These are phyloP conservation scores for Cinclus mexicanus DNA, from an alignment of 2,113 vertebrate species.

Conservation along the genomic window DNA sequence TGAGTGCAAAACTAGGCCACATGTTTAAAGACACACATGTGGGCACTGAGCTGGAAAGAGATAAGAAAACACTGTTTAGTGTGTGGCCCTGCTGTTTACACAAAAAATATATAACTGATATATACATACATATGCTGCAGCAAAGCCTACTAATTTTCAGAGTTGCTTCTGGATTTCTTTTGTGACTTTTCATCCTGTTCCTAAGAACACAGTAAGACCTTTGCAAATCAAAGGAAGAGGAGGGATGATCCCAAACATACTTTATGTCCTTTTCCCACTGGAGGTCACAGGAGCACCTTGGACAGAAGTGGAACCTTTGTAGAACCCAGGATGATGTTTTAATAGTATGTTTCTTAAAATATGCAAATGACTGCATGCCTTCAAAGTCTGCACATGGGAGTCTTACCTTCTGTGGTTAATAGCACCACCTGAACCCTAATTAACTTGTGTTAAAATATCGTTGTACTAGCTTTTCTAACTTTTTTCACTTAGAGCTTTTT, in stretches of 20 bases:
- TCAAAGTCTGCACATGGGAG: background rate
- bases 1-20: background rate
- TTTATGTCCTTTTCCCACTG: background rate
- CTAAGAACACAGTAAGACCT: background rate
- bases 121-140: background rate
- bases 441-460: background rate
- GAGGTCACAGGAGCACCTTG: background rate
- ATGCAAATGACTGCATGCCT: background rate
- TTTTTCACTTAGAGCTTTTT: constrained; percentile 4
- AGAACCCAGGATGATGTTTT: background rate
- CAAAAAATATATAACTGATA: background rate
- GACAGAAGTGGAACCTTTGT: background rate
- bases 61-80: background rate
- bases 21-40: fast-evolving
- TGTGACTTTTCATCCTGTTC: background rate
- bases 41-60: background rate
- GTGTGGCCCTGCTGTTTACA: background rate
- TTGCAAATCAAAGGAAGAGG: background rate
- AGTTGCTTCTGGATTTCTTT: background rate
- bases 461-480: constrained; percentile 21
- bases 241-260: background rate
- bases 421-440: background rate
- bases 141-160: background rate
- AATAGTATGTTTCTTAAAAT: background rate
- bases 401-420: background rate